Evolutionary conservation across 92 coral and sea anemone species (phyloP).

Genomic region (Hydrozoanthus gracilis): DNA sequence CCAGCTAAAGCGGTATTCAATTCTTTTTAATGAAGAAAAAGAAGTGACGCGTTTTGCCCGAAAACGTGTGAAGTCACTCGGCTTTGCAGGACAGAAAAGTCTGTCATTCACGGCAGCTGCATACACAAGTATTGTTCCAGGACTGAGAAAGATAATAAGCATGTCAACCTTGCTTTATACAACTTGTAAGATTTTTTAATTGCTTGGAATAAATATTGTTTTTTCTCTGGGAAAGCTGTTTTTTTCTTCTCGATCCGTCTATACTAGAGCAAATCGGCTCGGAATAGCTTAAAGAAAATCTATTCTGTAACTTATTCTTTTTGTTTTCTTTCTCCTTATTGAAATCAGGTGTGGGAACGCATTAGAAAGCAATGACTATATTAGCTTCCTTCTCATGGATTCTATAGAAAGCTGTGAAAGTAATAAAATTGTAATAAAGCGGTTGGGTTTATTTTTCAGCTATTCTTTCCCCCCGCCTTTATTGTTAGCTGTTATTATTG

Average conservation of each 20-base stretch:
- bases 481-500: constrained; percentile 41
- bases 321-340: constrained; percentile 15
- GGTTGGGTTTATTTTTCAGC: constrained; percentile 49
- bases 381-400: constrained; percentile 45
- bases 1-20: background rate
- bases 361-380: constrained; percentile 55
- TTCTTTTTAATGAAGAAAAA: constrained; percentile 23
- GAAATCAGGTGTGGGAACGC: constrained; percentile 39
- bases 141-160: constrained; percentile 11
- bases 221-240: constrained; percentile 8
- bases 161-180: constrained; percentile 22
- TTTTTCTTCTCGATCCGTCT: background rate
- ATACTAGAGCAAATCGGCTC: background rate
- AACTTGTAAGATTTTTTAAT: constrained; percentile 31
- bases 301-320: constrained; percentile 13
- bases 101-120: constrained; percentile 42
- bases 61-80: constrained; percentile 35
- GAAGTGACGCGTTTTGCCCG: constrained; percentile 8
- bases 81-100: constrained; percentile 44
- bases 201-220: constrained; percentile 18
- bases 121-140: constrained; percentile 9
- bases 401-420: constrained; percentile 59
- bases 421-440: constrained; percentile 73
- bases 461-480: constrained; percentile 27
- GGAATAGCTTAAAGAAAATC: constrained; percentile 21